phyloP scores from a whole-genome alignment of 1,140 invertebrate species.

The Apis dorsata region DNA sequence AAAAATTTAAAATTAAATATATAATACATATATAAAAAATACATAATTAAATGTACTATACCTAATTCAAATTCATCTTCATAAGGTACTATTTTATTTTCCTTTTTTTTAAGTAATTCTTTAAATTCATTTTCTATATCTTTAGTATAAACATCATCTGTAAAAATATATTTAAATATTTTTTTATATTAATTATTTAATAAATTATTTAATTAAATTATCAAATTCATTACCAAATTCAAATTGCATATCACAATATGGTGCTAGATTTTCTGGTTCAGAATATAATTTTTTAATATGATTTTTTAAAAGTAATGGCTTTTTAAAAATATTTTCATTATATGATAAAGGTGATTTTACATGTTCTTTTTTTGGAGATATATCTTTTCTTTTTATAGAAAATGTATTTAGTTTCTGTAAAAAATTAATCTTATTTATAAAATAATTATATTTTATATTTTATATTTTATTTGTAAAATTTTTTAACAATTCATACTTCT shows the following conservation, averaged over 20 bases:
- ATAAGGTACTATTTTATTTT: slow-evolving; percentile 16
- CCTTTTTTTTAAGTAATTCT: slow-evolving; percentile 25
- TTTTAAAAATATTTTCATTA: slow-evolving; percentile 54
- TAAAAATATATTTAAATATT: slow-evolving; percentile 5
- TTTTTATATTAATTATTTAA: slow-evolving; percentile 1
- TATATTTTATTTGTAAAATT: background rate
- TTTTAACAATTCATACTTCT: slow-evolving; percentile 57
- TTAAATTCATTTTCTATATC: slow-evolving; percentile 42
- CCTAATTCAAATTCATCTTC: slow-evolving; percentile 65
- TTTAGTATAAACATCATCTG: slow-evolving; percentile 50
- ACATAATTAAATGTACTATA: slow-evolving; percentile 40
- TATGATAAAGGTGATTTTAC: slow-evolving; percentile 32
- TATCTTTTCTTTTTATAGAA: slow-evolving; percentile 21
- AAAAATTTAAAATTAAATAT: background rate
- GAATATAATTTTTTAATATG: slow-evolving; percentile 29
- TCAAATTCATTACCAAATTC: slow-evolving; percentile 66
- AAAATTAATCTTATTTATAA: background rate
- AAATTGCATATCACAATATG: slow-evolving; percentile 50
- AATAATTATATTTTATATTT: background rate
- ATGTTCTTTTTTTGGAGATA: slow-evolving; percentile 36
- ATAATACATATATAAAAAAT: background rate
- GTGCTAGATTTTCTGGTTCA: slow-evolving; percentile 59
- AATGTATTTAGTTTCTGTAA: slow-evolving; percentile 4
- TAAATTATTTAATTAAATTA: background rate
- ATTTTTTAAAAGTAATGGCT: slow-evolving; percentile 47